Evolutionary conservation across 30 jellyfish, hydroid and myxozoan species (phyloP), one percentile per base, ranked within the genome.

Genomic region (Cassiopea xamachana): DNA sequence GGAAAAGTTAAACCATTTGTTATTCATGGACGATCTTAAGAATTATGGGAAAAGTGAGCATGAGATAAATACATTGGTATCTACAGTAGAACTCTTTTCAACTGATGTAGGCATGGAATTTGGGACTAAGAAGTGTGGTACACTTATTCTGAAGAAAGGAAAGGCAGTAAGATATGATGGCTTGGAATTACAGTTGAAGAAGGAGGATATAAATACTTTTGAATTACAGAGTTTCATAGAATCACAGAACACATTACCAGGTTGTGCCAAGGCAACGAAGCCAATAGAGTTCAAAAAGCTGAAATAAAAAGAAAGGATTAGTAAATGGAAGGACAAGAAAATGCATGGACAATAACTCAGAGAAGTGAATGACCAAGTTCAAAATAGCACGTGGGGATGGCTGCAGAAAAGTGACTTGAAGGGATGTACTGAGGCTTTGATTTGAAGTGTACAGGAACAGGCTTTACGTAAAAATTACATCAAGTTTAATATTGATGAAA

Each of bases 51-150:
- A 27, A 27, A 27, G 39, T 27, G 39, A 27, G 39, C 39, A 27
- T 27, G 39, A 51, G 73, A 16, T 77, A 4, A 39, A 46, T 77
- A 19, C 13, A 9, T 39, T 77, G 48, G 48, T 77, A 3, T 48
- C 58, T 10, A 77, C 86, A 5, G 86, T 77, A 5, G 39, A 51
- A 14, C 8, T 77, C 10, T 14, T 77, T 48, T 6, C 69, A 46
- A 47, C 27, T 83, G 84, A 83, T 48, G 51, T 83, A 14, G 91
- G 84, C 73, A 71, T 83, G 91, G 85, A 47, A 83, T 83, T 83
- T 47, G 86, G 91, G 18, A 68, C 72, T 39, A 81, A 83, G 48
- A 83, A 27, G 39, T 27, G 39, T 27, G 39, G 39, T 27, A 27
- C 39, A 27, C 39, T 27, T 27, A 27, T 27, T 18, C 15, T 83